phyloP scores from a whole-genome alignment of 2,113 vertebrate species.

The Oryzias curvinotus region DNA sequence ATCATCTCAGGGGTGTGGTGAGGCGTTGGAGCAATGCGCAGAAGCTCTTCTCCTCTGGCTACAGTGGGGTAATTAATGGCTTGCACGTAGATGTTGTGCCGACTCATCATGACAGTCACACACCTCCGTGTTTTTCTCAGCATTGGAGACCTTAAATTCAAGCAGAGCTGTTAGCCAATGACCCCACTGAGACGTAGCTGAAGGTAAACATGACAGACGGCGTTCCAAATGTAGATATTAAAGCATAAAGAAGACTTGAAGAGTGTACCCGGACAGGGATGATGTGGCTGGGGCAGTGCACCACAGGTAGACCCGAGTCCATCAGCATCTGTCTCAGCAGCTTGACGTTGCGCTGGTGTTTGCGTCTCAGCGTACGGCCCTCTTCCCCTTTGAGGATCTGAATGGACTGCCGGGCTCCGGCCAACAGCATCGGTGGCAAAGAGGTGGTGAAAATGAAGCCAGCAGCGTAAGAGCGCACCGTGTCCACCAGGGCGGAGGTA shows the following conservation, averaged over 20 bases:
- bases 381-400: slow-evolving; percentile 86
- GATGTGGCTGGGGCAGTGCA: slow-evolving; percentile 97
- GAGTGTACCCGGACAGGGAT: slow-evolving; percentile 88
- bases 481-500: slow-evolving; percentile 86
- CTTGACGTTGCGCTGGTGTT: slow-evolving; percentile 95
- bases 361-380: slow-evolving; percentile 83
- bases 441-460: slow-evolving; percentile 99
- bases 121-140: slow-evolving; percentile 91
- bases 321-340: slow-evolving; percentile 95
- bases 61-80: slow-evolving; percentile 98
- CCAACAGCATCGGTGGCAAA: slow-evolving; percentile 92
- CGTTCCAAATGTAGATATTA: background rate
- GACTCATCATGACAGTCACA: slow-evolving; percentile 93
- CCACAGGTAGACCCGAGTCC: slow-evolving; percentile 92
- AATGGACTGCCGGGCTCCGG: slow-evolving; percentile 88
- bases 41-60: slow-evolving; percentile 89
- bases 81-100: slow-evolving; percentile 94
- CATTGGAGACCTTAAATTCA: slow-evolving; percentile 84
- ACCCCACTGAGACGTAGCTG: no score
- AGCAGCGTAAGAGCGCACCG: slow-evolving; percentile 89
- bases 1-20: slow-evolving; percentile 98
- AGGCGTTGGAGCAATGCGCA: slow-evolving; percentile 93
- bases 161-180: accelerated
- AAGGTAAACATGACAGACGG: no score
- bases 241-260: background rate